Percentiles rank a stretch among this genome's conserved stretches.
Conservation (phyloP, 2,888 invertebrate genomes). For the Drosophila diplacantha region DNA sequence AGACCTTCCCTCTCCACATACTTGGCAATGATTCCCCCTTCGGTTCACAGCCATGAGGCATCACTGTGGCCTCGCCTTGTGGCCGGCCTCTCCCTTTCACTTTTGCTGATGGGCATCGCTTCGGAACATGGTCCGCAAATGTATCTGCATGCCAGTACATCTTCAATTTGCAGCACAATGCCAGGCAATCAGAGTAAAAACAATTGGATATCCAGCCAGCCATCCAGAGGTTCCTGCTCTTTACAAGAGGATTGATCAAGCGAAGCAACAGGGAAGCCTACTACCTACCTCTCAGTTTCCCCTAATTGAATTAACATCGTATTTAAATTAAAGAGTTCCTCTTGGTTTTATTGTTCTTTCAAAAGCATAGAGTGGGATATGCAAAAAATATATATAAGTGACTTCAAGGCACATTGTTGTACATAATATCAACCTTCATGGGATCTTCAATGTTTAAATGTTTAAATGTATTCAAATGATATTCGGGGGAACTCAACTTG, state of each 20-base stretch:
- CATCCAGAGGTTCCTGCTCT: not conserved
- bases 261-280: not conserved
- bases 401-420: too few species aligned
- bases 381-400: too few species aligned
- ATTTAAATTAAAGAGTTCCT: too few species aligned
- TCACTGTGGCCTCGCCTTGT: not conserved
- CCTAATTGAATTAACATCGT: too few species aligned
- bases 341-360: too few species aligned
- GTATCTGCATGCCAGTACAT: slow-evolving; percentile 7
- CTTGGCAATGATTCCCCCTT: not conserved
- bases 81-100: slow-evolving; percentile 5
- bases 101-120: slow-evolving; percentile 7
- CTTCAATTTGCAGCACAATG: slow-evolving; percentile 28
- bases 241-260: slow-evolving; percentile 18
- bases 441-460: too few species aligned
- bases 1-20: not conserved
- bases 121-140: not conserved
- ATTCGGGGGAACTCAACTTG: too few species aligned
- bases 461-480: too few species aligned
- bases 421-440: too few species aligned
- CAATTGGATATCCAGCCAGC: slow-evolving; percentile 12
- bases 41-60: not conserved
- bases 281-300: too few species aligned
- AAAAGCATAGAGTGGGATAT: too few species aligned
- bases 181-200: slow-evolving; percentile 24